Base-by-base conservation (phyloP, 2,113 vertebrate genomes). In the Arothron firmamentum region DNA sequence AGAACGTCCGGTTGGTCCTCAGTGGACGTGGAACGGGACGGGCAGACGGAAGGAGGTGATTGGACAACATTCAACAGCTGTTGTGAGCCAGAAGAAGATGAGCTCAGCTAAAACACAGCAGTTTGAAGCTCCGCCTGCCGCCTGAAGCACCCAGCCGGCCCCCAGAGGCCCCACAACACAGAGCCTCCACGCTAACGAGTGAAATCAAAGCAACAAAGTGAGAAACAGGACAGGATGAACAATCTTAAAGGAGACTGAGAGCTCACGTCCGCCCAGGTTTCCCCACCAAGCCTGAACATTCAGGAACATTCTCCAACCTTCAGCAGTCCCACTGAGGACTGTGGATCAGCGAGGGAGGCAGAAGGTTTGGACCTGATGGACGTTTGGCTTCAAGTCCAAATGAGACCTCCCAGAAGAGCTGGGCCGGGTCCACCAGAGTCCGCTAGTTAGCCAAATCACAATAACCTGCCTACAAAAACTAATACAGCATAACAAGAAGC, bases 211-310 rank as follows among this genome's bases (percentile, higher is more conserved):
- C 70, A 88, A 41, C 79, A 80, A 78, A 67, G 6, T 78, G 81
- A 79, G 66, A 7, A 72, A 79, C 62, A 79, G 70, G 76, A 87
- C 74, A 50, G 85, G 83, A 88, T 86, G 78, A 89, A 89, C 86
- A 88, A 88, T 89, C 88, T 74, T 85, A 79, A 86, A 85, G 79
- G 85, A 80, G 85, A 83, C 85, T 85, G 84, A 85, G 88, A 81
- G 85, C 79, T 86, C 86, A 85, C 65, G 81, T 84, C 86, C 85
- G 82, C 82, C 86, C 88, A 86, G 81, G 72, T 82, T 75, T 17
- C 4, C 28, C 83, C 78, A 78, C 75, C 74, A 75, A 80, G 67
- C 78, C 77, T 46, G 81, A 88, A 89, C 87, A 88, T 83, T 78
- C 73, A 16, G 15, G 45, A n/a, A 47, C 45, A 5, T n/a, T n/a